Evolutionary conservation across 2,888 invertebrate genomes (phyloP).

Genomic region (Tetragnatha montana): DNA sequence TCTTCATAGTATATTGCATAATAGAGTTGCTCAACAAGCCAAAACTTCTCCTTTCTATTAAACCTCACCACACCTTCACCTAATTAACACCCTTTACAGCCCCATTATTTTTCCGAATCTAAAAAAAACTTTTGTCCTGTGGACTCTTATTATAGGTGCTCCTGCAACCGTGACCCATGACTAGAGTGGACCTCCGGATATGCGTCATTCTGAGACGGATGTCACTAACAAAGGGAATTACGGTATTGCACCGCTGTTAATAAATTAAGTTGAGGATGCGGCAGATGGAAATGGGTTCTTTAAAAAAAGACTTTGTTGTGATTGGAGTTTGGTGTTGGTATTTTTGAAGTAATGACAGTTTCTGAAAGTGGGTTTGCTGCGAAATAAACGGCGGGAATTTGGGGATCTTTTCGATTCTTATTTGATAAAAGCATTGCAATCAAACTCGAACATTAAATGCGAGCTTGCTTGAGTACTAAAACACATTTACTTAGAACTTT

Average conservation of each 20-base stretch:
- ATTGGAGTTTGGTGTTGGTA: too few species aligned
- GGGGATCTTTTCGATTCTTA: too few species aligned
- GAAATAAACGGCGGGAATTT: too few species aligned
- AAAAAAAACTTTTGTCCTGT: not conserved
- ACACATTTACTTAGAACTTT: too few species aligned
- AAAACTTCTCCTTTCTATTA: not conserved
- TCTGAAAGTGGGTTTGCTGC: too few species aligned
- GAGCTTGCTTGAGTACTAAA: too few species aligned
- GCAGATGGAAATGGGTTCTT: not conserved
- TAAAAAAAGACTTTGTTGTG: too few species aligned
- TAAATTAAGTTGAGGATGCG: not conserved
- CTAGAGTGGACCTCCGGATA: slow-evolving; percentile 47
- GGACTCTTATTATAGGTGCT: slow-evolving; percentile 20
- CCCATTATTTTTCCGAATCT: not conserved
- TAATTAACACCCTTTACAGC: not conserved
- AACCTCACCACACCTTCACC: not conserved
- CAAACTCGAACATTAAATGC: too few species aligned
- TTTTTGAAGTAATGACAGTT: too few species aligned
- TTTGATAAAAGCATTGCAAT: too few species aligned
- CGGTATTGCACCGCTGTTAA: not conserved
- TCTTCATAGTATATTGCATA: too few species aligned
- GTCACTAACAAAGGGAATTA: not conserved
- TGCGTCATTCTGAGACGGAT: slow-evolving; percentile 56
- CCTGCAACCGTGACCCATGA: slow-evolving; percentile 34
- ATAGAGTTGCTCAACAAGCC: too few species aligned